Evolutionary conservation across 2,113 vertebrate genomes (phyloP), one percentile per base, ranked within the genome.

Genomic region (Heterotilapia buettikoferi): DNA sequence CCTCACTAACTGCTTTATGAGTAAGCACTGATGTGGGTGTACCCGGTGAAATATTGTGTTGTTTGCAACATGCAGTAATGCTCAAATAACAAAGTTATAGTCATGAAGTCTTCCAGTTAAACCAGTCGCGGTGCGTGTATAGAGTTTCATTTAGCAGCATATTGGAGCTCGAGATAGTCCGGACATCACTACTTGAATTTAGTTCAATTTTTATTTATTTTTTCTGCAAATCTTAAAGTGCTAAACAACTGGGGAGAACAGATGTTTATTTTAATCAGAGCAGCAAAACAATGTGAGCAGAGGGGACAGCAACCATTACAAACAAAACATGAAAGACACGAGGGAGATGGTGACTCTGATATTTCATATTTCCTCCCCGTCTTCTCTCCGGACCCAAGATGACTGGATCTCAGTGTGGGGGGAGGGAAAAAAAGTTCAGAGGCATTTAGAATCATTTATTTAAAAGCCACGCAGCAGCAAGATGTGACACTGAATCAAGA

Each of bases 181-280:
- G 1, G 16, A 47, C 9, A n/a, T 78, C 43, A 8, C 26, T 31
- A 52, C 68, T 73, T 73, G 1, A 45, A 13, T 13, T 52, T 78
- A 52, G 45, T 78, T 66, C 10, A 68, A 33, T 56, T 43, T 66
- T 10, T 31, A 18, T 73, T 87, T 33, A 2, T 45, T 73, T 45
- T 38, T 45, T 4, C 29, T 19, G 18, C 43, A 21, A 38, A 21
- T 38, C 10, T 9, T 40, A 11, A 24, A 5, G 9, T 4, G 3
- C 13, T 18, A 40, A 53, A 85, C 18, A 78, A 19, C 45, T 80
- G 29, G 56, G 68, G 56, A 85, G 24, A 47, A 63, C 40, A 86
- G 47, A 68, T 80, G 43, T 57, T 63, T 73, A 71, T n/a, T 89
- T 52, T 76, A 83, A 59, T 83, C 31, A 50, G 82, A 66, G 61